Evolutionary conservation across 2,888 invertebrate genomes (phyloP).

Genomic region (Eupithecia inturbata): DNA sequence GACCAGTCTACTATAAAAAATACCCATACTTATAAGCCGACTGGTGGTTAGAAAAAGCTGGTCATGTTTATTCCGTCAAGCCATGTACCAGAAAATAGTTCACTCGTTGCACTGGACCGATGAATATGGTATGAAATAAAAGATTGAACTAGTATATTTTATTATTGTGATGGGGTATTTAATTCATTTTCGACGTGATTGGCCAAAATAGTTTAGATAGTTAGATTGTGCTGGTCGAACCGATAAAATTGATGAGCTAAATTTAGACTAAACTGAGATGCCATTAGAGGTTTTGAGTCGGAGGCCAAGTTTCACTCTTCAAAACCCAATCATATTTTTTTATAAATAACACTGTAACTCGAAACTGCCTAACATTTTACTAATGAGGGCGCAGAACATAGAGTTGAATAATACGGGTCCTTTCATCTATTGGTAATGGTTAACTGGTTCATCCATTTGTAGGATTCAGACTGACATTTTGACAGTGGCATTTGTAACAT

Average conservation of each 20-base stretch:
- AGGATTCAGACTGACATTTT: slow-evolving; percentile 6
- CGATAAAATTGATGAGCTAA: not conserved
- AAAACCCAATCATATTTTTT: not conserved
- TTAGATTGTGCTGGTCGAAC: not conserved
- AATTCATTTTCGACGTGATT: not conserved
- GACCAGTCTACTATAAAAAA: not conserved
- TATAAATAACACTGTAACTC: not conserved
- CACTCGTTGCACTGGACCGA: not conserved
- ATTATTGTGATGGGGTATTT: not conserved
- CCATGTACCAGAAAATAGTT: not conserved
- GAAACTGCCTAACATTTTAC: not conserved
- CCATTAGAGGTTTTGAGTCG: not conserved
- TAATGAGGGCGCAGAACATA: slow-evolving; percentile 2
- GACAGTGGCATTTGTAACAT: not conserved
- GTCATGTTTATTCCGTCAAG: not conserved
- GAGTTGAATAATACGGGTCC: not conserved
- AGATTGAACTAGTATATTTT: not conserved
- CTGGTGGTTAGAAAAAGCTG: not conserved
- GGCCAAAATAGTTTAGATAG: not conserved
- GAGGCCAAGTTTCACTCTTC: not conserved
- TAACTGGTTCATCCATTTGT: not conserved
- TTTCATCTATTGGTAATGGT: not conserved
- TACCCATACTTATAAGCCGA: not conserved
- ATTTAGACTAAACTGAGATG: not conserved
- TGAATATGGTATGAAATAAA: not conserved